These are phyloP conservation scores for Mixornis gularis DNA, from an alignment of 2,113 vertebrate genomes.

Conservation along the genomic window DNA sequence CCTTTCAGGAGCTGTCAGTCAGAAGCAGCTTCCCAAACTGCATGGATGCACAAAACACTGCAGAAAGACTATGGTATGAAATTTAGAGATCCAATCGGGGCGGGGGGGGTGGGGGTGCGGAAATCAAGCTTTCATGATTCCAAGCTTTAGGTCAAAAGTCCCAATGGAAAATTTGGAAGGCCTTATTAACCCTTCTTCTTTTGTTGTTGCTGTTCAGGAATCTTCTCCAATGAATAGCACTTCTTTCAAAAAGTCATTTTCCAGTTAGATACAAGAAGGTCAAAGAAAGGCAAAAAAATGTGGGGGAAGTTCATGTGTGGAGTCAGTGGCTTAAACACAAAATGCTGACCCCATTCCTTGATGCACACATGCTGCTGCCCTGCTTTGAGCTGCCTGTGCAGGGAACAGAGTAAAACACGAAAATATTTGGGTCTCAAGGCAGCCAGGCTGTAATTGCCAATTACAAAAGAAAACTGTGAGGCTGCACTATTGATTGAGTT, in stretches of 20 bases:
- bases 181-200: neutral
- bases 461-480: conserved; percentile 29
- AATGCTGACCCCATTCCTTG: neutral
- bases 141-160: neutral
- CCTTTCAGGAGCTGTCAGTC: conserved; percentile 2
- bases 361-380: neutral
- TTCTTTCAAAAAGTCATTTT: neutral
- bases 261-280: neutral
- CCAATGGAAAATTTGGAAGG: neutral
- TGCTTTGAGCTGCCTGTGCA: neutral
- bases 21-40: neutral
- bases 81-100: neutral
- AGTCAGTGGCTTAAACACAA: neutral
- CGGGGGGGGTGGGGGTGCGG: too few relatives aligned
- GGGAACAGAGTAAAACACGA: neutral
- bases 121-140: neutral
- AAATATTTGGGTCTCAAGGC: neutral
- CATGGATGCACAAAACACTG: neutral
- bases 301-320: neutral
- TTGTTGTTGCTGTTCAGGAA: neutral
- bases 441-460: conserved; percentile 33
- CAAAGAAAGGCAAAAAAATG: neutral
- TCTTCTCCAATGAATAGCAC: neutral
- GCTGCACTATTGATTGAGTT: conserved; percentile 48
- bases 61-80: neutral